Evolutionary conservation across 2,797 vertebrate genomes (phyloP).

Genomic region (Myotis vivesi): DNA sequence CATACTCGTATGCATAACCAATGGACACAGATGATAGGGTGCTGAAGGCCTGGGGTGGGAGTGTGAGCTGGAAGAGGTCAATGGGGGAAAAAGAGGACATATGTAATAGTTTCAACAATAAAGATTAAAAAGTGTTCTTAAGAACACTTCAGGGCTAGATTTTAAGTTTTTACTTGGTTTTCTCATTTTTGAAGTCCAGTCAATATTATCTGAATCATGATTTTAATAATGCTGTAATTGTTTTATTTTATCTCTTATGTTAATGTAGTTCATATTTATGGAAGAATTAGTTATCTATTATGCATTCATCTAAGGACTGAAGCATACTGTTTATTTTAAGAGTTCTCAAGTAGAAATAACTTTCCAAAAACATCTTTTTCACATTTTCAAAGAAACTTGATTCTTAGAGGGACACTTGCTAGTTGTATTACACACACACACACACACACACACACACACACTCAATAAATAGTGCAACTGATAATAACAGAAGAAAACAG

Average conservation of each 20-base stretch:
- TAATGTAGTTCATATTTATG: not conserved
- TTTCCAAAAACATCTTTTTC: not conserved
- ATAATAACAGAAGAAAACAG: not conserved
- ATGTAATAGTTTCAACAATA: no score
- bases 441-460: not conserved
- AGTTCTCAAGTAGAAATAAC: not conserved
- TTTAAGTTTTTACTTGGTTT: constrained; percentile 17
- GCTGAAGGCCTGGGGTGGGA: no score
- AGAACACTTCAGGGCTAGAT: not conserved
- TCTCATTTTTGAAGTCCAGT: not conserved
- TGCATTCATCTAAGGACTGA: not conserved
- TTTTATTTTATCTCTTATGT: not conserved
- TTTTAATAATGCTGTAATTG: constrained; percentile 39
- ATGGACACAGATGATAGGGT: no score
- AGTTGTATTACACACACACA: not conserved
- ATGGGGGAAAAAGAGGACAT: no score
- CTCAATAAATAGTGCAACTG: not conserved
- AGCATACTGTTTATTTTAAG: constrained; percentile 14
- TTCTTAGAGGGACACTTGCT: not conserved
- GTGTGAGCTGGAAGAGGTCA: no score
- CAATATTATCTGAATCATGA: not conserved
- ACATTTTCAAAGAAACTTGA: not conserved
- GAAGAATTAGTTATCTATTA: not conserved
- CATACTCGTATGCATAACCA: no score
- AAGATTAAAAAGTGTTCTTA: not conserved